Evolutionary conservation across 1,140 invertebrate genomes (phyloP).

Genomic region (Zaprionus camerounensis): DNA sequence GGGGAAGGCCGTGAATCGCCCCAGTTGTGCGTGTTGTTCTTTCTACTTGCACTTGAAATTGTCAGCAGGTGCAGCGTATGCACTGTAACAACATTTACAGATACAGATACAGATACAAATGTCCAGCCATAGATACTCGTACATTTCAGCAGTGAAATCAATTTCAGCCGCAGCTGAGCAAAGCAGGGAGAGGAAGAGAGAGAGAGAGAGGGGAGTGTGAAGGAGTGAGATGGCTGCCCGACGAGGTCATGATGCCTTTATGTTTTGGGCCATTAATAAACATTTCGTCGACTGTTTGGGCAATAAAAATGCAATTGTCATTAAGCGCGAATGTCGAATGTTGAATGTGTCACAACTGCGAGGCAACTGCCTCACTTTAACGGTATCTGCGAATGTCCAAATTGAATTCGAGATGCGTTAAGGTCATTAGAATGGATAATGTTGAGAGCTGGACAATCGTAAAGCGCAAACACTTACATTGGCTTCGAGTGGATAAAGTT

Average conservation of each 20-base stretch:
- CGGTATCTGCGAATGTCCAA: conserved; percentile 32
- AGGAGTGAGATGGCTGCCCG: neutral
- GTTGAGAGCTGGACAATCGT: conserved; percentile 2
- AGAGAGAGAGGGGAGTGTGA: neutral
- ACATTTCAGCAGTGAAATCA: conserved; percentile 59
- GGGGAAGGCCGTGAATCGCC: conserved; percentile 42
- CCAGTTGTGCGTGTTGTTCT: conserved; percentile 75
- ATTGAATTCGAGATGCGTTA: conserved; percentile 26
- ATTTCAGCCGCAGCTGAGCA: conserved; percentile 67
- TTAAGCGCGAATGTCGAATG: conserved; percentile 57
- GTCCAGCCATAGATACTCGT: conserved; percentile 44
- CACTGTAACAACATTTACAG: conserved; percentile 70
- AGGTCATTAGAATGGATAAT: conserved; percentile 27
- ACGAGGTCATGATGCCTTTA: conserved; percentile 62
- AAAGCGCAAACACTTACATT: neutral
- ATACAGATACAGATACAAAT: conserved; percentile 43
- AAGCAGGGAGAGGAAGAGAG: neutral
- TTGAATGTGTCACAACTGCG: conserved; percentile 55
- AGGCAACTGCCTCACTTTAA: conserved; percentile 9
- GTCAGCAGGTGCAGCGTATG: conserved; percentile 82
- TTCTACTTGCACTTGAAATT: conserved; percentile 82
- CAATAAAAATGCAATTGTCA: conserved; percentile 83
- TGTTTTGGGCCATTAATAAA: conserved; percentile 75
- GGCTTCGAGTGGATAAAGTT: neutral
- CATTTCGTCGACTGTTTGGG: conserved; percentile 78